Base-by-base conservation (phyloP, 1,140 invertebrate species). In the Lanistes nyassanus region DNA sequence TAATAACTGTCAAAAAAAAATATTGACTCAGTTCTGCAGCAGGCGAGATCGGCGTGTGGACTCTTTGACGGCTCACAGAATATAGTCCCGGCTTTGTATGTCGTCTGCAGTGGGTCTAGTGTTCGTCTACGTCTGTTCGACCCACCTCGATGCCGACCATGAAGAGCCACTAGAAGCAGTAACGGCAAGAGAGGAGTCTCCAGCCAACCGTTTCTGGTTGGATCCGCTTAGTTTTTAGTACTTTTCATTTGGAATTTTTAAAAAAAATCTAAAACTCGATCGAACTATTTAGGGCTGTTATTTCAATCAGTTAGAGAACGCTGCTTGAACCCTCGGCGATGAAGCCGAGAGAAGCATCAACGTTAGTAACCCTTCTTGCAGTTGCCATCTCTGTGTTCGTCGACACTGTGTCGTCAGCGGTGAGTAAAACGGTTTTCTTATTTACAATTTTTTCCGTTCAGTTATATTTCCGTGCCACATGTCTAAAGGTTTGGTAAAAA, bases 321-420 rank as follows among this genome's bases (percentile, higher is more conserved):
- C 56, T 60, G 53, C 7, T 7, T 3, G 34, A 72, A 37, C 26
- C 53, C 55, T 72, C 70, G 70, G 70, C 70, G 37, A 72, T 72
- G 70, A 60, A 62, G 70, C 70, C 70, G 70, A 72, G 70, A 31
- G 70, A 72, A 62, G n/a, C 60, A 39, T 34, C 70, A 31, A 37
- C 70, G 37, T 34, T 72, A 58, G 56, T 37, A 72, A 72, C 70
- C 21, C 34, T 72, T 39, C 56, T 72, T 23, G 70, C 55, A 58
- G 70, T 72, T 60, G 70, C 56, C 29, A 37, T 72, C 55, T 72
- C 70, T 56, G 70, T 72, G 26, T 72, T 62, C 70, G 70, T 72
- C 70, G 70, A 72, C 29, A 39, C 70, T 23, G 70, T 72, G 16
- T 42, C 70, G 26, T 72, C 70, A n/a, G 70, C 70, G 70, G 70